phyloP scores from a whole-genome alignment of 2,113 vertebrate species.

The Ailuropoda melanoleuca region DNA sequence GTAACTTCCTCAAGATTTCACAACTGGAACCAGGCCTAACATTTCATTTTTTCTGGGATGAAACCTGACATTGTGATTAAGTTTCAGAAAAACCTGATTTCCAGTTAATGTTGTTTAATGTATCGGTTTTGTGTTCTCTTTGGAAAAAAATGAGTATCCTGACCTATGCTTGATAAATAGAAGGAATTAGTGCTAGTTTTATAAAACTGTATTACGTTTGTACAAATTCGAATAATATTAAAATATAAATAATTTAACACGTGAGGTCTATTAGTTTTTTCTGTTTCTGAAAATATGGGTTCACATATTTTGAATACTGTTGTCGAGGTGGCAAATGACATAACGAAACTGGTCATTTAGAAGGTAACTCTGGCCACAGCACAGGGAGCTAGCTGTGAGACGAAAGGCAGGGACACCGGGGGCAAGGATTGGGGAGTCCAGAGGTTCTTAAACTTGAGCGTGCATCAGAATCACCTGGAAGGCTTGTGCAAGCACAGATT shows the following conservation, averaged over 20 bases:
- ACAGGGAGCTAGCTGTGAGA: background rate
- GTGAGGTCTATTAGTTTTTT: background rate
- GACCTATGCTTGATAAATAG: background rate
- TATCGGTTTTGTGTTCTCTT: constrained; percentile 17
- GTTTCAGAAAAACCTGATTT: background rate
- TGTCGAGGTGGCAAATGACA: background rate
- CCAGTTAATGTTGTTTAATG: background rate
- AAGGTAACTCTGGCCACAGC: background rate
- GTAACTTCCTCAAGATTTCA: background rate
- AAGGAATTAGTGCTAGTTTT: background rate
- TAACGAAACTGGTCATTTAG: background rate
- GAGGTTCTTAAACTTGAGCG: background rate
- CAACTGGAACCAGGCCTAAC: background rate
- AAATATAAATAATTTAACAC: background rate
- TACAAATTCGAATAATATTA: background rate
- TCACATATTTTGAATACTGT: background rate
- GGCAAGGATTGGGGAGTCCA: background rate
- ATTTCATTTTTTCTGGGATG: background rate
- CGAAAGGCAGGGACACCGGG: background rate
- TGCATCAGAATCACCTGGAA: background rate
- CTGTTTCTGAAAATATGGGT: background rate
- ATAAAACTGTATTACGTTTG: background rate
- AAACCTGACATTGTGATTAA: background rate
- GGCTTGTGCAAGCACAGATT: background rate
- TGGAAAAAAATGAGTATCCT: background rate